Base-by-base conservation (phyloP, 23 tunicate species). In the Phallusia fumigata region DNA sequence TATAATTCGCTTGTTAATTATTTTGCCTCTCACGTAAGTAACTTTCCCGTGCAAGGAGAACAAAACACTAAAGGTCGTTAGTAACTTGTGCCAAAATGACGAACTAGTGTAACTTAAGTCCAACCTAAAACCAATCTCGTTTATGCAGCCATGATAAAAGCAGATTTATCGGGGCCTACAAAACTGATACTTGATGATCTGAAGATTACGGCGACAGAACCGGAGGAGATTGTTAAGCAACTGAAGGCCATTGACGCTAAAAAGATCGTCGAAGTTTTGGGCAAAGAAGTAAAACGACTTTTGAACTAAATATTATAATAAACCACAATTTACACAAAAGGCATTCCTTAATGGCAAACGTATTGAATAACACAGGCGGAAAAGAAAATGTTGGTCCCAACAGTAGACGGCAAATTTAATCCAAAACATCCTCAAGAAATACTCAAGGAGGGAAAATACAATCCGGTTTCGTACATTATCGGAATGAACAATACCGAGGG, bases 401-500 rank as follows among this genome's bases (percentile, higher is more conserved):
- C 40, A 32, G 13, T 74, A 32, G 77, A 74, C 30, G 34, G 77
- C n/a, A 33, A 32, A 31, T 32, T 74, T 32, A 74, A 21, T 32
- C 77, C 77, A 33, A 33, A 74, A 10, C 45, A 74, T 12, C 34
- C 77, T 11, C n/a, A 1, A 10, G n/a, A 33, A 74, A 8, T 74
- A 30, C 36, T 74, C 3, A 30, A 74, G 6, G 40, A 74, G 10
- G 40, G 40, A 74, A 33, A 32, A 18, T 78, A 22, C 69, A 36
- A 40, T 30, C 33, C 35, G 16, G 81, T 78, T 30, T 69, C 58
- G 8, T 49, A 40, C 33, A 78, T 78, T 19, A 45, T 78, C 3
- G 81, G 81, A 5, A 19, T 31, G n/a, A 35, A 36, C 81, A 78
- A 34, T 19, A 78, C 64, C 6, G 81, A 78, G 33, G 58, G 81